phyloP scores from a whole-genome alignment of 2,113 vertebrate genomes.

The Rhabdornis inornatus region DNA sequence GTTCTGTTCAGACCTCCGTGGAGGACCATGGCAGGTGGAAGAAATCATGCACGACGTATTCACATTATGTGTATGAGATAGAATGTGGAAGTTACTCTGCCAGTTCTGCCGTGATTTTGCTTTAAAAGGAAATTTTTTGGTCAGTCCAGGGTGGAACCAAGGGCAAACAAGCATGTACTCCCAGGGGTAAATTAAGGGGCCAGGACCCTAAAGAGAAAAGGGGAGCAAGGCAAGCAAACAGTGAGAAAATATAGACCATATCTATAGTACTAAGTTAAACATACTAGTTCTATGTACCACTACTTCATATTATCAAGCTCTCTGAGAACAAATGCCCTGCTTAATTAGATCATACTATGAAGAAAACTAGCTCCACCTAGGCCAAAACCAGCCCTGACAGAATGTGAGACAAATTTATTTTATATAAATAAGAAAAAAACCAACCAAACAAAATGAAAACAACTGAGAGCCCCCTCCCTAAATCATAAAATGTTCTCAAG shows the following conservation, averaged over 20 bases:
- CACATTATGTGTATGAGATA: background rate
- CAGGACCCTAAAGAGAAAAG: background rate
- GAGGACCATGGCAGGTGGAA: background rate
- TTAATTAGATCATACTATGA: background rate
- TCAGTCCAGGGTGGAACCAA: background rate
- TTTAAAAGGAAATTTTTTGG: background rate
- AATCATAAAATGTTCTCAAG: background rate
- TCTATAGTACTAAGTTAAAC: background rate
- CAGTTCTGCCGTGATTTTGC: background rate
- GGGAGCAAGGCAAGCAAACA: background rate
- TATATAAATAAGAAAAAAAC: background rate
- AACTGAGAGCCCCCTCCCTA: background rate
- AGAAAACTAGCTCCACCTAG: background rate
- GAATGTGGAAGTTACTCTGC: background rate
- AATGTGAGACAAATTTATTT: background rate
- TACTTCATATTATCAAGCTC: background rate
- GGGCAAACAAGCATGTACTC: background rate
- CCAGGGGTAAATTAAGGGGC: background rate
- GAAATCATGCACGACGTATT: background rate
- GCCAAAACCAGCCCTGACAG: background rate
- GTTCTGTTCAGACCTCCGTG: background rate
- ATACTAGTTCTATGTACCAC: background rate
- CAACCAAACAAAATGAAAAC: background rate
- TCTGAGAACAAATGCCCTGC: background rate
- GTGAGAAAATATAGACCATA: background rate